Conservation (phyloP, 2,113 vertebrate genomes). For the Himantopus leucocephalus region DNA sequence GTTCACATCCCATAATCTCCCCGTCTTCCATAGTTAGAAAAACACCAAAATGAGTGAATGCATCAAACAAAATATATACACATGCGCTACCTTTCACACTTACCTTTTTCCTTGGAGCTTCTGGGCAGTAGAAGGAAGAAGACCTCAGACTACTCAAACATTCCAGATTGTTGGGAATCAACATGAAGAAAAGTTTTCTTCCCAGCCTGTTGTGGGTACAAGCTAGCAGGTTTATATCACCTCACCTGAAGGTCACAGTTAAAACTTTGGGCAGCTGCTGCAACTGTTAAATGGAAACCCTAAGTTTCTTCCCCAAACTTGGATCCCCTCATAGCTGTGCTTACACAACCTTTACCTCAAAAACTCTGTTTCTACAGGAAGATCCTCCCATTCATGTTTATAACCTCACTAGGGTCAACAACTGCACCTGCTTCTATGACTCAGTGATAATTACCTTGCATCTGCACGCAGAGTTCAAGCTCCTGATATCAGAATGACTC, state of each 20-base stretch:
- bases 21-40: background rate
- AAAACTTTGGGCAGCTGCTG: background rate
- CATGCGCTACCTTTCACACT: background rate
- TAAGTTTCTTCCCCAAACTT: background rate
- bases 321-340: accelerated
- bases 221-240: background rate
- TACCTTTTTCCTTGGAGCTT: background rate
- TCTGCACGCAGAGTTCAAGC: background rate
- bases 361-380: background rate
- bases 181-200: background rate
- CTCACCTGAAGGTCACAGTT: background rate
- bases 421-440: background rate
- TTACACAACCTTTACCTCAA: background rate
- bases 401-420: background rate
- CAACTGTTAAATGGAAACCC: background rate
- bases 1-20: background rate
- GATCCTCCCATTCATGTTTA: background rate
- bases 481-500: background rate
- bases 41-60: background rate
- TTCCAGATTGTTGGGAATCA: background rate
- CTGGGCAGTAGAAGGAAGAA: background rate
- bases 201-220: background rate
- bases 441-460: background rate
- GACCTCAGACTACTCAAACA: background rate
- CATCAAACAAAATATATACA: background rate